Evolutionary conservation across 2,888 invertebrate genomes (phyloP).

Genomic region (Aromia moschata): DNA sequence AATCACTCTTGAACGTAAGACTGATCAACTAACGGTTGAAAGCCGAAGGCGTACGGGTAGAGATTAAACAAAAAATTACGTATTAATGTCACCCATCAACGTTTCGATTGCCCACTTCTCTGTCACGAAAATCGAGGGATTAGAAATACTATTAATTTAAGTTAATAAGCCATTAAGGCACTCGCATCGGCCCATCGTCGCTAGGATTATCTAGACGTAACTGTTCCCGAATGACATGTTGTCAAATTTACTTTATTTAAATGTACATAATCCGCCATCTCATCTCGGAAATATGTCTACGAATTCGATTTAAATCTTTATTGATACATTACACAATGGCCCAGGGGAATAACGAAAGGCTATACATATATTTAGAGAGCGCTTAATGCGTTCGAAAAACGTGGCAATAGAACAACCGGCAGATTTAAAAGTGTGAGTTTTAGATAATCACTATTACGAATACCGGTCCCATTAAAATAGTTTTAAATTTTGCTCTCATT

Average conservation of each 20-base stretch:
- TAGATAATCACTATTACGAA: too few relatives aligned
- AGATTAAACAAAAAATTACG: too few relatives aligned
- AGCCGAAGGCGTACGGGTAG: too few relatives aligned
- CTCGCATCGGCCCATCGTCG: slow-evolving; percentile 31
- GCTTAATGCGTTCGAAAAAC: too few relatives aligned
- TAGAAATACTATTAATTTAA: slow-evolving; percentile 28
- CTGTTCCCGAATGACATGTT: slow-evolving; percentile 38
- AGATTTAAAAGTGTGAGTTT: too few relatives aligned
- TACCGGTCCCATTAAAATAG: too few relatives aligned
- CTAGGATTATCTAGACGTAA: slow-evolving; percentile 41
- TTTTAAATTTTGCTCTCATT: too few relatives aligned
- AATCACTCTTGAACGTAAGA: too few relatives aligned
- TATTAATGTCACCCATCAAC: background rate
- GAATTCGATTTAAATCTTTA: slow-evolving; percentile 32
- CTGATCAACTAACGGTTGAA: too few relatives aligned
- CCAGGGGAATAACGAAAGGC: background rate
- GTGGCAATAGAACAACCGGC: too few relatives aligned
- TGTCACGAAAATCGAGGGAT: slow-evolving; percentile 23
- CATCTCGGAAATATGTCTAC: slow-evolving; percentile 35
- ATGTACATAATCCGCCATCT: slow-evolving; percentile 35
- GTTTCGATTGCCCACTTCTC: background rate
- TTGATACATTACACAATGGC: slow-evolving; percentile 17
- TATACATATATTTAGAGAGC: background rate
- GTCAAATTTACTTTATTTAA: slow-evolving; percentile 40
- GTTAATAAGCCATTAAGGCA: slow-evolving; percentile 30